Conservation (phyloP, 1,140 invertebrate species). For the Apis florea region DNA sequence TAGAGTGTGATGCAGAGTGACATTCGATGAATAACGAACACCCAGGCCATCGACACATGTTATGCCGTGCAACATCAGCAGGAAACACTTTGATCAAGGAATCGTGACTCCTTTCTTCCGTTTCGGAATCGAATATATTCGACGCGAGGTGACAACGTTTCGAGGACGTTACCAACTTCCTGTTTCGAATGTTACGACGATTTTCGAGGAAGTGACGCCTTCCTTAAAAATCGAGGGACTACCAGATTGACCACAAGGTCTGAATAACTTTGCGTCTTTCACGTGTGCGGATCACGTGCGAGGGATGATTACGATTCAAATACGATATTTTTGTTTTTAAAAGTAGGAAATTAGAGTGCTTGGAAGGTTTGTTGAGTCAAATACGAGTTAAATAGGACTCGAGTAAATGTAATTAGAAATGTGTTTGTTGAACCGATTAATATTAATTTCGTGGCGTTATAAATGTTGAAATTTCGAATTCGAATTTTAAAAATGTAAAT, state of each 20-base stretch:
- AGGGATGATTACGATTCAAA: not conserved
- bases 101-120: not conserved
- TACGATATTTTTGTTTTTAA: not conserved
- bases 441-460: too few relatives aligned
- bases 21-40: slow-evolving; percentile 12
- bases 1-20: not conserved
- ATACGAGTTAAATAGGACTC: too few relatives aligned
- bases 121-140: not conserved
- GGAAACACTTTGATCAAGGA: not conserved
- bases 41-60: not conserved
- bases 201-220: slow-evolving; percentile 11
- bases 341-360: not conserved
- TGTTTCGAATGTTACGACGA: not conserved
- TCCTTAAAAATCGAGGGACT: not conserved
- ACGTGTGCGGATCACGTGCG: not conserved
- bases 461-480: too few relatives aligned
- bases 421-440: too few relatives aligned
- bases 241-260: not conserved
- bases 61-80: not conserved
- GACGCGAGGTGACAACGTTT: not conserved
- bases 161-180: not conserved
- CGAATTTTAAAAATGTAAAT: too few relatives aligned
- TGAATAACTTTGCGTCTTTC: not conserved
- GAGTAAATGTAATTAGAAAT: not conserved
- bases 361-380: too few relatives aligned